Conservation (phyloP, 2,113 vertebrate genomes). For the Brachyhypopomus gauderio region DNA sequence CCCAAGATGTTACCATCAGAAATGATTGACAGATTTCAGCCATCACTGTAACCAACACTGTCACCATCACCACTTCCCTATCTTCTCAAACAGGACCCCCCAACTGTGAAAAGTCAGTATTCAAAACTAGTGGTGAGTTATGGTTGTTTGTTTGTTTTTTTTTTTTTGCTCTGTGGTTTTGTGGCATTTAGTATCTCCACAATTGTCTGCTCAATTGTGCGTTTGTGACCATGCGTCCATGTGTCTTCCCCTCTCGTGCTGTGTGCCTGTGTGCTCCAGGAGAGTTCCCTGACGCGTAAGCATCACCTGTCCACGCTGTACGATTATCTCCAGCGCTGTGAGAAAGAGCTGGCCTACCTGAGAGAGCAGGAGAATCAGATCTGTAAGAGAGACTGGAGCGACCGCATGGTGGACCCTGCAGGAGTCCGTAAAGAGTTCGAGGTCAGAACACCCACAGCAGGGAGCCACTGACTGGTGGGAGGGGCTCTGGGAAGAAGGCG, state of each 20-base stretch:
- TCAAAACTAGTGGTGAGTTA: slow-evolving; percentile 81
- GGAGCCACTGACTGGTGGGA: neutral
- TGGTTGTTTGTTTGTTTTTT: neutral
- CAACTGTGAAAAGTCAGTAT: slow-evolving; percentile 77
- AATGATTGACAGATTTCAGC: too few species aligned
- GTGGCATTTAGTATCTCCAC: neutral
- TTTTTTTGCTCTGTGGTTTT: neutral
- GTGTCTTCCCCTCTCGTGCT: neutral
- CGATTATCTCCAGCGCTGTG: slow-evolving; percentile 89
- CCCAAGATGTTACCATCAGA: too few species aligned
- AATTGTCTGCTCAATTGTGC: neutral
- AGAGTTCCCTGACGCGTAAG: slow-evolving; percentile 76
- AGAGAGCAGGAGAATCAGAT: slow-evolving; percentile 83
- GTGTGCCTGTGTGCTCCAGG: slow-evolving; percentile 66
- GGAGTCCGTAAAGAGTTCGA: slow-evolving; percentile 29
- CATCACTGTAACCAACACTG: too few species aligned
- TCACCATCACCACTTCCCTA: neutral
- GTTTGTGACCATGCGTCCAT: neutral
- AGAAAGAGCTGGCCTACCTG: slow-evolving; percentile 85
- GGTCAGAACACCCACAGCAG: slow-evolving; percentile 15
- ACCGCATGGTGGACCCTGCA: slow-evolving; percentile 78
- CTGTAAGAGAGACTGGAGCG: slow-evolving; percentile 91
- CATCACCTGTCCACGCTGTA: slow-evolving; percentile 85
- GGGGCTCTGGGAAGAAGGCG: neutral
- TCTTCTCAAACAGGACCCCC: slow-evolving; percentile 67